Base-by-base conservation (phyloP, 2,888 invertebrate genomes). In the Acrobasis suavella region DNA sequence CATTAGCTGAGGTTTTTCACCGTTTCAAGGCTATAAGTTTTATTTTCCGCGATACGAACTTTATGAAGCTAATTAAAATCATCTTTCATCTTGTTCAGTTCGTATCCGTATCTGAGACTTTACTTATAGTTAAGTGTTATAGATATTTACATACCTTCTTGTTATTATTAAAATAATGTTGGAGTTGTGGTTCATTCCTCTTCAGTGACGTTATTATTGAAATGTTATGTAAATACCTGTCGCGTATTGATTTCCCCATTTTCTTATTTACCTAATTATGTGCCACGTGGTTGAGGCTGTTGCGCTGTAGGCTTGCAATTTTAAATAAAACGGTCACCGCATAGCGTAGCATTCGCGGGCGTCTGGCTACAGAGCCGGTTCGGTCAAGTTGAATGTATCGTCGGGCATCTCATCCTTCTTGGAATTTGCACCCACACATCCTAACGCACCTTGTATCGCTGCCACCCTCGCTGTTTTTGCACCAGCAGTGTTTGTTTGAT, bases 351-450 rank as follows among this genome's bases (percentile, higher is more conserved):
- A 68, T 73, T 67, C 67, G 69, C 63, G 42, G 67, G 59, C 58
- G 65, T 59, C 64, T 60, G 69, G 62, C 58, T 64, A 62, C 56
- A 71, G 72, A 79, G 78, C 75, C 81, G 78, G 81, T 81, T 77
- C 71, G 75, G 74, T 73, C 69, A 78, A 82, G 84, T 85, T 85
- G 82, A 86, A 85, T 76, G 83, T 78, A 83, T 83, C 78, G 79
- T 79, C 80, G 76, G 78, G 82, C 83, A 83, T 82, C 81, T 81
- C 80, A 82, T 84, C 88, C 89, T 89, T 90, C 90, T 81, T 78
- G 85, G 90, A 89, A 90, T 87, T 89, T 80, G 82, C 85, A 87
- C 89, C 80, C 88, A 87, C 87, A 86, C 85, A 83, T 77, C 76
- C 76, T 78, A 76, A 75, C 63, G 64, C 76, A 81, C 75, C 71